Evolutionary conservation across 2,113 vertebrate genomes (phyloP).

Genomic region (Pachycephala philippinensis): DNA sequence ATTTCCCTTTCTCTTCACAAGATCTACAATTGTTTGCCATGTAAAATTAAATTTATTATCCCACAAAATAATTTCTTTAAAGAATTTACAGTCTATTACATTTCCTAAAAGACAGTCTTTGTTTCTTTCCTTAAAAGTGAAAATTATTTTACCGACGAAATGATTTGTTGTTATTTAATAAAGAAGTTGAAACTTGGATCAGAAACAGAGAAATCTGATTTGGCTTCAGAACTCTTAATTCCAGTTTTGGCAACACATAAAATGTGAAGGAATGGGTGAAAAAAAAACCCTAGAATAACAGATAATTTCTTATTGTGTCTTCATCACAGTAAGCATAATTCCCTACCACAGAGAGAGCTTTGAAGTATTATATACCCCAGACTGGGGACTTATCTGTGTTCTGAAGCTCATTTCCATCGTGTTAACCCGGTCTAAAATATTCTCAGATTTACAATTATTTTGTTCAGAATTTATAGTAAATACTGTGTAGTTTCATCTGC

Average conservation of each 20-base stretch:
- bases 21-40: neutral
- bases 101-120: neutral
- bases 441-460: neutral
- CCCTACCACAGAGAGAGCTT: neutral
- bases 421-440: neutral
- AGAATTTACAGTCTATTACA: neutral
- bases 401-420: neutral
- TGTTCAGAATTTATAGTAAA: neutral
- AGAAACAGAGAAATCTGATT: neutral
- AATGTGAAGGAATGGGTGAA: neutral
- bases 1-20: neutral
- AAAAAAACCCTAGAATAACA: fast-evolving
- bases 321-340: neutral
- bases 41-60: neutral
- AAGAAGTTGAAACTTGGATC: neutral
- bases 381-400: neutral
- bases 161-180: neutral
- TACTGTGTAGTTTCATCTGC: fast-evolving
- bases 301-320: neutral
- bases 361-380: neutral
- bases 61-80: neutral
- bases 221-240: neutral
- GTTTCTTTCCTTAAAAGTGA: neutral
- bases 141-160: neutral
- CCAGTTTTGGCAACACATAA: neutral